Base-by-base conservation (phyloP, 1,140 invertebrate genomes). In the Bombyx mandarina region DNA sequence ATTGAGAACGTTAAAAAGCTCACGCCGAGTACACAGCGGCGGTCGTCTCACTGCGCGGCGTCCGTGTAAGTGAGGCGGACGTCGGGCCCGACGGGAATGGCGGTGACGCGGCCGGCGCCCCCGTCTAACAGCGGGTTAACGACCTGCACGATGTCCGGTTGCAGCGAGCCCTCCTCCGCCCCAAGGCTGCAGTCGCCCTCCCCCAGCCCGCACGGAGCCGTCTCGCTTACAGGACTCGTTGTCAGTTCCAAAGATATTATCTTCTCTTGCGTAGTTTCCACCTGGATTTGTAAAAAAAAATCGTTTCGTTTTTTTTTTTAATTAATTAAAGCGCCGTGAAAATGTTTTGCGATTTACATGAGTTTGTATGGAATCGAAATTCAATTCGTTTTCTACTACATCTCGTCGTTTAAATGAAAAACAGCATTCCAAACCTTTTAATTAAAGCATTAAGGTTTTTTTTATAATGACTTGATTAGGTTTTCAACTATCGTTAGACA, bases 201-300 rank as follows among this genome's bases (percentile, higher is more conserved):
- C 7, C 79, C 85, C 8, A 90, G 68, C 45, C 87, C 88, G 50
- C 88, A 86, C 10, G 87, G 75, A 49, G 90, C 89, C n/a, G 90
- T 90, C 58, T 92, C 91, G 8, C 78, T 88, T 57, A 74, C 75
- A 6, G 91, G 90, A 65, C 91, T 91, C 43, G 82, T 89, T 52
- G 92, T 93, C 72, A 96, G 79, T 79, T 96, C 94, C 77, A 96
- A 83, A 49, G 94, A 95, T 77, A 96, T 95, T 67, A 96, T 96
- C 87, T 95, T 95, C 85, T 96, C 94, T 84, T 94, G 92, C 54
- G 94, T 92, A 50, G 94, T 96, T 89, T 96, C 94, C 71, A 96
- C 94, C 95, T 96, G 81, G 12, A 18, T 18, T 18, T 18, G 12
- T 18, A 18, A 18, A 18, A 18, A 18, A 18, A 18, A 18, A 18